phyloP scores from a whole-genome alignment of 2,888 invertebrate genomes.

The Perizoma affinitatum region DNA sequence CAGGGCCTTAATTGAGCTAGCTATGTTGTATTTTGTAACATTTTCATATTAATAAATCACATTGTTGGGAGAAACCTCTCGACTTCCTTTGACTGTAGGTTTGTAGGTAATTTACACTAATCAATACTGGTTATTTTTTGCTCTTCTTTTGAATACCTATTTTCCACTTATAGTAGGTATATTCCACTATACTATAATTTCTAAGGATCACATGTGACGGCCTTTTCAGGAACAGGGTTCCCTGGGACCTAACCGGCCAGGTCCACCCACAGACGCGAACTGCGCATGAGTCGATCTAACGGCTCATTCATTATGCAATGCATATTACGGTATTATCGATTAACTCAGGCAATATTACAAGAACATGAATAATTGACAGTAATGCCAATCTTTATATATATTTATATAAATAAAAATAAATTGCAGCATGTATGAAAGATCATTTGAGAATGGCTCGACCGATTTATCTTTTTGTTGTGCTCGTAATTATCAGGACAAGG shows the following conservation, averaged over 20 bases:
- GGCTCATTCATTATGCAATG: conserved; percentile 67
- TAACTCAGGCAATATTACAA: conserved; percentile 38
- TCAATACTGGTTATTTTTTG: neutral
- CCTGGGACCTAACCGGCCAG: conserved; percentile 52
- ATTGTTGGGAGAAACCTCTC: neutral
- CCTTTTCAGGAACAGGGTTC: conserved; percentile 17
- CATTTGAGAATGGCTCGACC: too few relatives aligned
- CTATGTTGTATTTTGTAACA: conserved; percentile 1
- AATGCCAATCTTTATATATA: too few relatives aligned
- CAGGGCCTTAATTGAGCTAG: neutral
- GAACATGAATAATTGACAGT: conserved; percentile 12
- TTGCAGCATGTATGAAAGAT: too few relatives aligned
- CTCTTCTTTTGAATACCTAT: neutral
- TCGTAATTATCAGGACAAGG: too few relatives aligned
- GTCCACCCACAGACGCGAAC: conserved; percentile 55
- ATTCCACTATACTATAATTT: conserved; percentile 1
- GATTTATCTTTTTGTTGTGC: too few relatives aligned
- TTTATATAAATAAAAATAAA: too few relatives aligned
- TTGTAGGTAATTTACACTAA: neutral
- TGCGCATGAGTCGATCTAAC: conserved; percentile 54
- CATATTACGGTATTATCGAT: conserved; percentile 66
- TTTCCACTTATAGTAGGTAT: neutral
- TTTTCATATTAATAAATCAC: conserved; percentile 1
- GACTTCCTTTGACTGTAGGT: neutral
- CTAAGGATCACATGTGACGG: neutral